Percentiles rank a stretch among this genome's conserved stretches.
Evolutionary conservation across 2,797 vertebrate species (phyloP).

Genomic region (Miichthys miiuy): DNA sequence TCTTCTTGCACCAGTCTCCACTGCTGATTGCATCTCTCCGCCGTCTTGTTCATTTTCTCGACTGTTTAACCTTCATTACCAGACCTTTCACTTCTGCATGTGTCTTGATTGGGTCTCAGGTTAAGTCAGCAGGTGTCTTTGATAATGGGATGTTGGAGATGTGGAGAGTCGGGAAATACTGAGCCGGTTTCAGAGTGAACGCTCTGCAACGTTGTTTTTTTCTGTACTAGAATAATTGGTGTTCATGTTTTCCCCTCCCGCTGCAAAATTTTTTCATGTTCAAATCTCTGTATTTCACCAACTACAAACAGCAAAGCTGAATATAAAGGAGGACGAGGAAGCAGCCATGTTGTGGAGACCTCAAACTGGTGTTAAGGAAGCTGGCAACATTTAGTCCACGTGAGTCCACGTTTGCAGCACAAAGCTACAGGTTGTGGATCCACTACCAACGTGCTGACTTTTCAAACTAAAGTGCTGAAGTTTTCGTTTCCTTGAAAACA

Average conservation of each 20-base stretch:
- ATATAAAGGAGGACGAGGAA: background rate
- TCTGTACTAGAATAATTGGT: background rate
- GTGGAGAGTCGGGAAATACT: background rate
- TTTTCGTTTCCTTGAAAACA: background rate
- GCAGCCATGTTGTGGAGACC: background rate
- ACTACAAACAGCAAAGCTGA: background rate
- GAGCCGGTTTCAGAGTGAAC: background rate
- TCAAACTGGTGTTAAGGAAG: background rate
- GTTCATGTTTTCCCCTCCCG: background rate
- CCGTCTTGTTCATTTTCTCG: conserved; percentile 18
- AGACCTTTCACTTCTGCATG: conserved; percentile 6
- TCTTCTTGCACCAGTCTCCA: conserved; percentile 15
- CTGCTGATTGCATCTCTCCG: conserved; percentile 21
- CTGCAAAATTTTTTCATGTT: background rate
- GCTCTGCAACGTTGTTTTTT: background rate
- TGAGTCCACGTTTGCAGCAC: background rate
- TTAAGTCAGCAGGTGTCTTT: conserved; percentile 21
- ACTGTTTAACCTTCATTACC: conserved; percentile 36
- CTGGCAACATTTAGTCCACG: background rate
- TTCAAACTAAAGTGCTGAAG: background rate
- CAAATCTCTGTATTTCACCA: background rate
- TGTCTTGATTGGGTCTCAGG: conserved; percentile 33
- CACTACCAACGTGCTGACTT: background rate
- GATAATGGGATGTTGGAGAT: background rate
- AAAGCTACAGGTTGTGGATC: background rate